Conservation (phyloP, 2,888 invertebrate species). For the Hololepta plana region DNA sequence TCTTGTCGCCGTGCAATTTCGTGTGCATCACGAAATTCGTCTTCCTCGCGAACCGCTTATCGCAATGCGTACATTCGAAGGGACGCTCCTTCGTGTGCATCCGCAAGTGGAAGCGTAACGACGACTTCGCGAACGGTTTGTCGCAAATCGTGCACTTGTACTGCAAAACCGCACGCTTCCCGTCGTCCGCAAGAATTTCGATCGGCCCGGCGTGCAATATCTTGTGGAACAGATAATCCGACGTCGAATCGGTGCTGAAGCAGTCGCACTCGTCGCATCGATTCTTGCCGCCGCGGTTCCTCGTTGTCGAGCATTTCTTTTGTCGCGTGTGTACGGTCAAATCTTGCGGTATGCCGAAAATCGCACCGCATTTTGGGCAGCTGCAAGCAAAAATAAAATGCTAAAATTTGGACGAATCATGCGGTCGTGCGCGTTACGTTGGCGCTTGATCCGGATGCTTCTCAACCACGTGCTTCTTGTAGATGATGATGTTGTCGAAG, state of each 20-base stretch:
- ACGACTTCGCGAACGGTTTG: slow-evolving; percentile 43
- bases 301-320: slow-evolving; percentile 33
- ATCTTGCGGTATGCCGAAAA: slow-evolving; percentile 55
- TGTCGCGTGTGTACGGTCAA: slow-evolving; percentile 50
- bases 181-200: slow-evolving; percentile 20
- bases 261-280: slow-evolving; percentile 30
- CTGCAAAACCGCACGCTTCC: slow-evolving; percentile 23
- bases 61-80: slow-evolving; percentile 44
- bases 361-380: slow-evolving; percentile 52
- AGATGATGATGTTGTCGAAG: slow-evolving; percentile 33
- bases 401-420: too few species aligned
- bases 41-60: slow-evolving; percentile 43
- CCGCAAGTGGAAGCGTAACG: slow-evolving; percentile 49
- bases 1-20: slow-evolving; percentile 29
- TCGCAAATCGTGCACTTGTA: slow-evolving; percentile 51
- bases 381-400: slow-evolving; percentile 26
- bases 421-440: too few species aligned
- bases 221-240: slow-evolving; percentile 57
- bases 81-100: slow-evolving; percentile 59
- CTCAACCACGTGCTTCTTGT: slow-evolving; percentile 42
- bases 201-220: slow-evolving; percentile 37
- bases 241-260: slow-evolving; percentile 42
- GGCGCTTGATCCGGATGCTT: slow-evolving; percentile 44
- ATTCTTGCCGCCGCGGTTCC: slow-evolving; percentile 10
- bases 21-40: slow-evolving; percentile 45